A percentile compares a stretch with the other conserved stretches of the same genome.
Conservation (phyloP, 2,888 invertebrate genomes). For the Magallana nippona region DNA sequence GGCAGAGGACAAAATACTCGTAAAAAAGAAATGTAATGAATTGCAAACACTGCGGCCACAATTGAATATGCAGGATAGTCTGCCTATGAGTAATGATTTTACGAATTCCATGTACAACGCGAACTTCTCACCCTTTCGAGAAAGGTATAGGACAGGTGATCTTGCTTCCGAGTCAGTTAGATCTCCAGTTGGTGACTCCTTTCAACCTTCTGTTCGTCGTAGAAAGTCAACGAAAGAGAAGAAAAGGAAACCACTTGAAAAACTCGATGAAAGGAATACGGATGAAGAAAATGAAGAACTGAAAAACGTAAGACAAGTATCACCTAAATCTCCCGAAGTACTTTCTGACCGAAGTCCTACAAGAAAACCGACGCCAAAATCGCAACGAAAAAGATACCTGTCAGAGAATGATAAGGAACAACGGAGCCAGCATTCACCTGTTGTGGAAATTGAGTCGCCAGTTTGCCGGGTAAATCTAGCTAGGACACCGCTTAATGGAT, state of each 20-base stretch:
- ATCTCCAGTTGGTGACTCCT: not conserved
- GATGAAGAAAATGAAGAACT: not conserved
- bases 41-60: not conserved
- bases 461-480: not conserved
- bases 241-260: not conserved
- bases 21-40: slow-evolving; percentile 50
- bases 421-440: slow-evolving; percentile 34
- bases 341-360: slow-evolving; percentile 6
- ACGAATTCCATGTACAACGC: not conserved
- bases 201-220: not conserved
- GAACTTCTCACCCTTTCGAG: not conserved
- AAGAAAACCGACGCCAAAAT: slow-evolving; percentile 26
- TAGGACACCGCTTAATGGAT: not conserved
- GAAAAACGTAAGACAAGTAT: not conserved
- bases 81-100: not conserved
- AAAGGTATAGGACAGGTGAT: not conserved
- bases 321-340: slow-evolving; percentile 17
- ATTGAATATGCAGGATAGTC: not conserved
- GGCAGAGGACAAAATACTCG: slow-evolving; percentile 58
- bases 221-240: not conserved
- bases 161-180: not conserved
- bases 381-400: slow-evolving; percentile 38
- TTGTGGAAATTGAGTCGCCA: not conserved
- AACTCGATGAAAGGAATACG: not conserved
- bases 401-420: slow-evolving; percentile 50